A percentile compares a stretch with the other conserved stretches of the same genome.
Conservation (phyloP, 1,140 invertebrate species). For the Drosophila kohkoa region DNA sequence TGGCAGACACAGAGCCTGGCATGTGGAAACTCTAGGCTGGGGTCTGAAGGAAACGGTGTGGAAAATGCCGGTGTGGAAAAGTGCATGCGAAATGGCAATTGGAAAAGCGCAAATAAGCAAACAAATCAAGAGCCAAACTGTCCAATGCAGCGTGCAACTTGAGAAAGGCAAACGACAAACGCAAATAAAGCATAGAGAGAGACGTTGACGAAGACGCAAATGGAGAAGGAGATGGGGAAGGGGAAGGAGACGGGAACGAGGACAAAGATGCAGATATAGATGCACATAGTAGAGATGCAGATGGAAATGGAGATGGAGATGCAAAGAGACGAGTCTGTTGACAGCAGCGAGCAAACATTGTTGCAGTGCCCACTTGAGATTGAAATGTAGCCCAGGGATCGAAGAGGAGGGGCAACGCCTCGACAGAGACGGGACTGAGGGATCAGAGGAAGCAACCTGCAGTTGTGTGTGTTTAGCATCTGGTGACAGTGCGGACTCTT, state of each 20-base stretch:
- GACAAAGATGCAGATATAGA: neutral
- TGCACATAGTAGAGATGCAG: constrained; percentile 1
- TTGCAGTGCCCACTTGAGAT: constrained; percentile 44
- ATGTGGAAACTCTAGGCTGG: neutral
- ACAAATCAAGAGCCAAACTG: constrained; percentile 41
- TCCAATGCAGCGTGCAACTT: constrained; percentile 19
- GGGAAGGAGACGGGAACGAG: neutral
- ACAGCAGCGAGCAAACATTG: constrained; percentile 51
- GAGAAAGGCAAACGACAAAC: constrained; percentile 30
- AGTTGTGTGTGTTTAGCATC: constrained; percentile 24
- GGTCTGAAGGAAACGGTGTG: constrained; percentile 30
- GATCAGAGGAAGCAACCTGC: constrained; percentile 12
- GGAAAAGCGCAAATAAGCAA: constrained; percentile 58
- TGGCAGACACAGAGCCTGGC: neutral
- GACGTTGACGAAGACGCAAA: neutral
- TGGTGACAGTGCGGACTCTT: constrained; percentile 45
- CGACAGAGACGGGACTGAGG: neutral
- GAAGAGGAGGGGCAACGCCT: neutral
- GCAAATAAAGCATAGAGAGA: constrained; percentile 18
- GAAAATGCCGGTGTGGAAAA: constrained; percentile 49
- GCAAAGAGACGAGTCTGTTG: constrained; percentile 39
- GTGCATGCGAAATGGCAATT: constrained; percentile 48
- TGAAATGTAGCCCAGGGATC: constrained; percentile 32
- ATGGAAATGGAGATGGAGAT: constrained; percentile 23
- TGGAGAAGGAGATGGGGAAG: neutral